These are phyloP conservation scores for Bombus superbus DNA, from an alignment of 1,140 invertebrate species.

Conservation along the genomic window DNA sequence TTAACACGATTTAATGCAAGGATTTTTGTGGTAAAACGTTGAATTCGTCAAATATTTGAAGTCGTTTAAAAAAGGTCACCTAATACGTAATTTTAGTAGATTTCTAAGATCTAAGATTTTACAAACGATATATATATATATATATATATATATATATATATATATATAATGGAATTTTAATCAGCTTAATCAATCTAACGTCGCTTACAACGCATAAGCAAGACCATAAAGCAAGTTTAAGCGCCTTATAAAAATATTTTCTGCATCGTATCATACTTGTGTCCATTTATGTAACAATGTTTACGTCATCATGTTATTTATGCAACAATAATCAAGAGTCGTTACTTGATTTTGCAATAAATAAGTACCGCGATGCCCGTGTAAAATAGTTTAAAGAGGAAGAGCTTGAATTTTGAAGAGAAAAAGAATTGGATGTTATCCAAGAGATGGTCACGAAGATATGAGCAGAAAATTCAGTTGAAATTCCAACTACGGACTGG, in stretches of 20 bases:
- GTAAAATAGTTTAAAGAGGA: background rate
- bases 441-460: background rate
- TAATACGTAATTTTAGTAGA: background rate
- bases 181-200: too few relatives aligned
- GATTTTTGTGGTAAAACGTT: background rate
- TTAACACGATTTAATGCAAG: background rate
- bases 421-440: background rate
- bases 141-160: too few relatives aligned
- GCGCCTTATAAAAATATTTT: background rate
- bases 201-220: too few relatives aligned
- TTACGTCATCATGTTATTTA: background rate
- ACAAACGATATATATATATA: too few relatives aligned
- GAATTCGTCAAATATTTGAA: background rate
- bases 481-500: too few relatives aligned
- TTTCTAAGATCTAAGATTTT: background rate
- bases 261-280: background rate
- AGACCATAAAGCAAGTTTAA: background rate
- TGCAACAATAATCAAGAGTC: background rate
- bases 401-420: background rate
- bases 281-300: constrained; percentile 5
- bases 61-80: too few relatives aligned
- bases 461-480: too few relatives aligned
- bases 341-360: background rate
- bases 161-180: too few relatives aligned
- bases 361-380: background rate